Base-by-base conservation (phyloP, 2,888 invertebrate species). In the Caenorhabditis sp. region DNA sequence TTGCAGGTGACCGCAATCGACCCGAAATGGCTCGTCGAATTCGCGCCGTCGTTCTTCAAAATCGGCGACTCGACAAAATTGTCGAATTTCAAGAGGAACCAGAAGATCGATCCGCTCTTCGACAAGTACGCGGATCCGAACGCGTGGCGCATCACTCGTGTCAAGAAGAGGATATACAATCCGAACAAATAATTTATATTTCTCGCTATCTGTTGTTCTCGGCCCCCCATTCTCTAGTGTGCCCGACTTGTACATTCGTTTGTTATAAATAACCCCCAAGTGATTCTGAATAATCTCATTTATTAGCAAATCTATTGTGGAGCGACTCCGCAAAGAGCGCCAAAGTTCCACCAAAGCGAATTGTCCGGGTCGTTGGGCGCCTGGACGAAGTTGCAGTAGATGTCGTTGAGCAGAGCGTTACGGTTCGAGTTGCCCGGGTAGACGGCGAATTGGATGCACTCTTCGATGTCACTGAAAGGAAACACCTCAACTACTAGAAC, bases 81-180 rank as follows among this genome's bases (percentile, higher is more conserved):
- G 35, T 96, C 96, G 90, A 96, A 96, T 89, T 96, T 97, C 91
- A 99, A 99, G 93, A 96, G 97, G 91, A 96, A 97, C 91, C 97
- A 99, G 92, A 92, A 96, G 78, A 92, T 99, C 79, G 98, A 99
- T 89, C 99, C 99, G 0, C 91, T 99, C 2, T 96, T 95, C 90
- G 99, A 99, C 90, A 99, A 99, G 91, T 99, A 97, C 89, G 98
- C 71, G 90, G 98, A 99, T 90, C 95, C 97, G 0, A 99, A 99
- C 90, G 95, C 97, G 0, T 99, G 99, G 99, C 93, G 99, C 90
- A 98, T 99, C 91, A 98, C 98, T 0, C 85, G 91, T 43, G 88
- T 89, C 85, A 89, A 89, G 79, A 89, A 89, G 86, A 88, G 86
- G 79, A 89, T 89, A 59, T 89, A 89, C 87, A 89, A 89, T 73